Evolutionary conservation across 2,797 vertebrate genomes (phyloP), one percentile per base, ranked within the genome.

Genomic region (Syngnathus rostellatus): DNA sequence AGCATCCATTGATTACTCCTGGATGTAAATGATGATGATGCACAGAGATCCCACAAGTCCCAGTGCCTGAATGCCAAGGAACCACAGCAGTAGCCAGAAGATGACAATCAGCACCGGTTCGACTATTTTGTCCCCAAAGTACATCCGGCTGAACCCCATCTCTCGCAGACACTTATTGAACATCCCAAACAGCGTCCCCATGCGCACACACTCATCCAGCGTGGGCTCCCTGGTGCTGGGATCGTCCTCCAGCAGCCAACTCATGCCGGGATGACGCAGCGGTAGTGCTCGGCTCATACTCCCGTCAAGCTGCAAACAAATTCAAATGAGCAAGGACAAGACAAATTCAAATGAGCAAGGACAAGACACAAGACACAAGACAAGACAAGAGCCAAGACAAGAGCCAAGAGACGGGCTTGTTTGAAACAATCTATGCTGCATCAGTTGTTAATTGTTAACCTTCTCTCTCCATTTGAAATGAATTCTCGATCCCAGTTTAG

Each of bases 1-100:
- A 46, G 61, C n/a, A 43, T 45, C 43, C 61, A 46, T 23, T 59
- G 8, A 5, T 80, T 88, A 94, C 80, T 97, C 93, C 72, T 99
- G 97, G 68, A 98, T 94, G 81, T 95, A 97, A 89, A 98, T 94
- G 86, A 99, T 95, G 77, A 98, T 93, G 83, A 99, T 93, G 89
- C 95, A 98, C 75, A 99, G 88, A 72, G 94, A 93, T 74, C 94
- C 94, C 71, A 99, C 97, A 10, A 99, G 91, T 68, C 95, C 95
- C 58, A 99, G 88, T 31, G 96, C 95, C 85, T 97, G 95, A 16
- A 99, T 85, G 9, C 97, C 97, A 59, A 99, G 91, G 81, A 99
- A 99, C 94, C 97, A 96, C 57, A 99, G 90, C 88, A 99, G 92
- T 65, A 93, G 68, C 94, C 95, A 98, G 85, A 99, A 99, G 85